Conservation (phyloP, 2,113 vertebrate species). For the Tragulus kanchil region DNA sequence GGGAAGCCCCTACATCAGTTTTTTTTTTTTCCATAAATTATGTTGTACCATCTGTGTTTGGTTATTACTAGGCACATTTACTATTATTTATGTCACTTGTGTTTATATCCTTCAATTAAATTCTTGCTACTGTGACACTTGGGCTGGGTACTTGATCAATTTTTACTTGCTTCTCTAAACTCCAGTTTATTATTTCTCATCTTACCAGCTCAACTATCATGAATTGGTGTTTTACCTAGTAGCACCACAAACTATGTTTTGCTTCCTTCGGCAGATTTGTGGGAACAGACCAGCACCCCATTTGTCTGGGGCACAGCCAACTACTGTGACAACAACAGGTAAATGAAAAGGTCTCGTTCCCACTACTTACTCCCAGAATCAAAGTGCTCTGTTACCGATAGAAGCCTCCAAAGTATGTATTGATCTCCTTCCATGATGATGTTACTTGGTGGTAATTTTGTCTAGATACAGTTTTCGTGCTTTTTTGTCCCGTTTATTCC, state of each 20-base stretch:
- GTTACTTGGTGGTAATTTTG: conserved; percentile 9
- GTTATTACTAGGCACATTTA: conserved; percentile 71
- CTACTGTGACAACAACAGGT: conserved; percentile 80
- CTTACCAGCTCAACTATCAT: conserved; percentile 54
- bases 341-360: conserved; percentile 50
- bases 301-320: conserved; percentile 83
- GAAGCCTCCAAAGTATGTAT: neutral
- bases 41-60: conserved; percentile 76
- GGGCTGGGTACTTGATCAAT: conserved; percentile 57
- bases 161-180: conserved; percentile 73
- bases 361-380: conserved; percentile 2
- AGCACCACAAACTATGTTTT: conserved; percentile 59
- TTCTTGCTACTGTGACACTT: conserved; percentile 72
- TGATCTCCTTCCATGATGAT: conserved; percentile 35
- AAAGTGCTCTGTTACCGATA: neutral
- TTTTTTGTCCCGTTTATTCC: neutral
- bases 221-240: conserved; percentile 46
- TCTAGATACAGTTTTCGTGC: conserved; percentile 11
- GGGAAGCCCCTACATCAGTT: conserved; percentile 62
- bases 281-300: conserved; percentile 77
- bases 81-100: conserved; percentile 76
- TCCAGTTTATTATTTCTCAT: conserved; percentile 54
- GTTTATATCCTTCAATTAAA: conserved; percentile 78
- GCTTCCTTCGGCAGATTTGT: conserved; percentile 82
- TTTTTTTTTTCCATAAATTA: conserved; percentile 62